Evolutionary conservation across 2,888 invertebrate genomes (phyloP), one percentile per base, ranked within the genome.

Genomic region (Gasteruption jaculator): DNA sequence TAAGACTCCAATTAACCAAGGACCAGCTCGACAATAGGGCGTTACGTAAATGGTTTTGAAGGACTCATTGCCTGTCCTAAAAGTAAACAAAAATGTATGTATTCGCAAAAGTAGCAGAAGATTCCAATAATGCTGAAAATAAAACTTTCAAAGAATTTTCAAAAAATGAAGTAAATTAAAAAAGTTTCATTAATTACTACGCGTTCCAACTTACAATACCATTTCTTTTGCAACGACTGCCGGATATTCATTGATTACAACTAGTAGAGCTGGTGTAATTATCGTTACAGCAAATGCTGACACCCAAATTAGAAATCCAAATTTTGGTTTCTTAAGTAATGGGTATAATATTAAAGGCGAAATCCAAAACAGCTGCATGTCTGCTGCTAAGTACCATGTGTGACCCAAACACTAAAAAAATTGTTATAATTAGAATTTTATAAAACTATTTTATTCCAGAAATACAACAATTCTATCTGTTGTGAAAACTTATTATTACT

Each of bases 361-460:
- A 10, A 79, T 43, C 52, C 76, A 66, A 54, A 75, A 79, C 25
- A 80, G 57, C 54, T 80, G 80, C 52, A 76, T 78, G 51, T 80
- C 80, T 8, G 79, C 75, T 3, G 77, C 74, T 26, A 80, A 58
- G 52, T 79, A 80, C 80, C 80, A 80, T 0, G 76, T 72, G 51
- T 78, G 79, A 19, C 71, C 68, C 21, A 79, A 56, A 56, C 79
- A 80, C 73, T 65, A 42, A 56, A 55, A 36, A 25, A 14, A n/a
- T n/a, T n/a, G n/a, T n/a, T n/a, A n/a, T n/a, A n/a, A n/a, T n/a
- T n/a, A n/a, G n/a, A n/a, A n/a, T n/a, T n/a, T n/a, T n/a, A n/a
- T n/a, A n/a, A n/a, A n/a, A n/a, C n/a, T n/a, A n/a, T n/a, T n/a
- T n/a, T n/a, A n/a, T n/a, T n/a, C n/a, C n/a, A n/a, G n/a, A n/a